These are phyloP conservation scores for Harpagifer antarcticus DNA, from an alignment of 2,797 vertebrate species.

Conservation along the genomic window DNA sequence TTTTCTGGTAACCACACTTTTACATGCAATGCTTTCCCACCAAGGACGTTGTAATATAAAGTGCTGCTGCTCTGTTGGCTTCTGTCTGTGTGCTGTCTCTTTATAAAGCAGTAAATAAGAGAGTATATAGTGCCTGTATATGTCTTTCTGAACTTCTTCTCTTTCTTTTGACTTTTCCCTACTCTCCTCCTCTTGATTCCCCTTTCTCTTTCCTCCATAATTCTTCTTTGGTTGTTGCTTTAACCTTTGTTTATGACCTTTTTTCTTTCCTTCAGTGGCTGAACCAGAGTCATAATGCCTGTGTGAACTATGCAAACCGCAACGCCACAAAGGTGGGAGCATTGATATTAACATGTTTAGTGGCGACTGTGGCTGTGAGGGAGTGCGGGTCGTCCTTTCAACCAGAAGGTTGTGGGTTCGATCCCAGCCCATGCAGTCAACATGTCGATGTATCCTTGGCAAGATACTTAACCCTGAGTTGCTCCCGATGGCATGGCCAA, in stretches of 20 bases:
- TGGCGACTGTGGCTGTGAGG: too few relatives aligned
- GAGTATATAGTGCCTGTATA: background rate
- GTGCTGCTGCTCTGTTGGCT: conserved; percentile 17
- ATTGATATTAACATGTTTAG: background rate
- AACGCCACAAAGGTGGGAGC: conserved; percentile 92
- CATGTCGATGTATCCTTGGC: too few relatives aligned
- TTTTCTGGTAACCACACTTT: conserved; percentile 15
- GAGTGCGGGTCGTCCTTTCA: too few relatives aligned
- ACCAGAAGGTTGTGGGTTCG: too few relatives aligned
- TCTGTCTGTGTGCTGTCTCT: background rate
- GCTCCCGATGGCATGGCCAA: too few relatives aligned
- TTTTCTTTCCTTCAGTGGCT: conserved; percentile 86
- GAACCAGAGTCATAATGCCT: conserved; percentile 98
- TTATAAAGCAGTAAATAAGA: background rate
- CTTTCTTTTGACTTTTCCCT: background rate
- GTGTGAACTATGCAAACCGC: conserved; percentile 97
- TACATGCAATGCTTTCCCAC: conserved; percentile 7
- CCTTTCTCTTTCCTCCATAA: background rate
- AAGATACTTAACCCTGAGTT: too few relatives aligned
- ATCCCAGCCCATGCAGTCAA: too few relatives aligned
- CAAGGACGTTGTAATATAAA: conserved; percentile 7
- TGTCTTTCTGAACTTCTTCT: background rate
- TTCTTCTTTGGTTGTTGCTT: background rate
- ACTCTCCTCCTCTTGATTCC: conserved; percentile 24
- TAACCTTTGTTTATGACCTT: conserved; percentile 2